phyloP scores from a whole-genome alignment of 2,113 vertebrate genomes.

The Dasyprocta punctata region DNA sequence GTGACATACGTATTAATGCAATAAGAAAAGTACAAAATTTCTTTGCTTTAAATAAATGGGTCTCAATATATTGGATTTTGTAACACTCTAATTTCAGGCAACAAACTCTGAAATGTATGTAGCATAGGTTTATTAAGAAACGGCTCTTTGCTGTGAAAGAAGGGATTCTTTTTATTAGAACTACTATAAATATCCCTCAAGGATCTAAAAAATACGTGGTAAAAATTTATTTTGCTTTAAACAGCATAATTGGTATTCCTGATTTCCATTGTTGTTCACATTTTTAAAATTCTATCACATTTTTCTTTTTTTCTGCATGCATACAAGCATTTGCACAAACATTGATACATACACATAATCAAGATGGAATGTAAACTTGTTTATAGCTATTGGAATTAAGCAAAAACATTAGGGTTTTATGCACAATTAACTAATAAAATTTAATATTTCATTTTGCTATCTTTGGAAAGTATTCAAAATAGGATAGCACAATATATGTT shows the following conservation, averaged over 20 bases:
- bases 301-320: not conserved
- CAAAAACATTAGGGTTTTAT: not conserved
- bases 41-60: not conserved
- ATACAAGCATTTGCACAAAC: too few species aligned
- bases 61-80: not conserved
- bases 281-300: not conserved
- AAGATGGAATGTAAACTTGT: not conserved
- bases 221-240: not conserved
- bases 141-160: not conserved
- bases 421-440: not conserved
- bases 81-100: not conserved
- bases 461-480: slow-evolving; percentile 3
- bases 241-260: not conserved
- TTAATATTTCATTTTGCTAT: not conserved
- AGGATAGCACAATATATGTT: not conserved
- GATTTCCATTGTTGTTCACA: not conserved
- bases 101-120: not conserved
- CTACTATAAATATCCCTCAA: not conserved
- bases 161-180: not conserved
- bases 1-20: not conserved
- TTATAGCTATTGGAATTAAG: not conserved
- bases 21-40: not conserved
- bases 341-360: not conserved
- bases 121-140: not conserved
- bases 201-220: not conserved